These are phyloP conservation scores for Scopus umbretta DNA, from an alignment of 2,113 vertebrate genomes.

Conservation along the genomic window DNA sequence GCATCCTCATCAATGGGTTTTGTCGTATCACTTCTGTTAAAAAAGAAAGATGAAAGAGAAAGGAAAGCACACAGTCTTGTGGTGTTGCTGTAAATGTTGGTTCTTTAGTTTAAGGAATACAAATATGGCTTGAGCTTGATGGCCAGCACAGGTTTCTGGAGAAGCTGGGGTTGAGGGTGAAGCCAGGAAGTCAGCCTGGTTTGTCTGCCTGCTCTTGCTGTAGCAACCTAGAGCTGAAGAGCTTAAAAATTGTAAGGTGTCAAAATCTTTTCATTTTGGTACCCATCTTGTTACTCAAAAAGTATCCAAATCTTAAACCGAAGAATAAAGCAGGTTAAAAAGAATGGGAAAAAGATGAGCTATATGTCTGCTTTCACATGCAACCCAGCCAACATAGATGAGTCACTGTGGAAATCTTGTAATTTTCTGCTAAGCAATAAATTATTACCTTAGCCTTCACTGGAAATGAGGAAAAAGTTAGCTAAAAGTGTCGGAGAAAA, in stretches of 20 bases:
- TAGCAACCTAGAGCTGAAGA: neutral
- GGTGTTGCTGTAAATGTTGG: neutral
- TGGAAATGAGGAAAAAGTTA: neutral
- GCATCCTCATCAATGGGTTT: fast-evolving
- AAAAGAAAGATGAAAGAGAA: neutral
- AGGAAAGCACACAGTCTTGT: fast-evolving
- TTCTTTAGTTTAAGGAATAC: neutral
- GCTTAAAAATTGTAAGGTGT: fast-evolving
- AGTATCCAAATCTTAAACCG: neutral
- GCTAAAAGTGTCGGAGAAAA: neutral
- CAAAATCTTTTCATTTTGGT: neutral
- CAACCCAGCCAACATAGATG: neutral
- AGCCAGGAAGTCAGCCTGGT: neutral
- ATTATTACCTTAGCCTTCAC: neutral
- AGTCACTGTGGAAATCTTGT: neutral
- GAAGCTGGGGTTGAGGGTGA: neutral
- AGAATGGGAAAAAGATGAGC: neutral
- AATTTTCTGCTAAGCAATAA: neutral
- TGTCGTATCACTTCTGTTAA: neutral
- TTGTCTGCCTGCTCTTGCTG: neutral
- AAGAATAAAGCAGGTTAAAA: neutral
- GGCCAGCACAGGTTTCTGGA: neutral
- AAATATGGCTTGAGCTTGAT: neutral
- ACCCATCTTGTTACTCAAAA: neutral
- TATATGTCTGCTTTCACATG: neutral